phyloP scores from a whole-genome alignment of 2,113 vertebrate genomes.

The Monopterus albus region DNA sequence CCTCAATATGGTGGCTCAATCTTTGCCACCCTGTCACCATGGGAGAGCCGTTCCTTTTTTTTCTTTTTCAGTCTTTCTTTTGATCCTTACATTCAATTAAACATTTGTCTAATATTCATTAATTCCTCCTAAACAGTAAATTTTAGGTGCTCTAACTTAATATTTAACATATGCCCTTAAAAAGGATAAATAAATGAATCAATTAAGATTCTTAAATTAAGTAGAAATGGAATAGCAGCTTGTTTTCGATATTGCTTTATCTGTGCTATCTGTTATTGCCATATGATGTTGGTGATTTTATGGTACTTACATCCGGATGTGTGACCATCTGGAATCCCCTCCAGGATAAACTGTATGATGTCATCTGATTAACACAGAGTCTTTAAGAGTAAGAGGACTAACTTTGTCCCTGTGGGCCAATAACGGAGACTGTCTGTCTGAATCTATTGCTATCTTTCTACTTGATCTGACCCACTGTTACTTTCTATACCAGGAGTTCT shows the following conservation, averaged over 20 bases:
- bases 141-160: too few species aligned
- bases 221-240: not conserved
- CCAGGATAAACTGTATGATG: constrained; percentile 19
- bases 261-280: constrained; percentile 18
- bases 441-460: constrained; percentile 29
- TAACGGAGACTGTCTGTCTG: constrained; percentile 46
- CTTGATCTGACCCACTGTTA: constrained; percentile 58
- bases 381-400: constrained; percentile 44
- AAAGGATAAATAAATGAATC: too few species aligned
- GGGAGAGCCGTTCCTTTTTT: too few species aligned
- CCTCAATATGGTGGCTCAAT: too few species aligned
- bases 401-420: constrained; percentile 55
- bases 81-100: too few species aligned
- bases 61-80: too few species aligned
- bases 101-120: too few species aligned
- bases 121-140: too few species aligned
- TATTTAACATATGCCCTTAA: too few species aligned
- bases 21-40: too few species aligned
- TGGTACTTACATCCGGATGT: too few species aligned
- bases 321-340: constrained; percentile 26
- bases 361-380: constrained; percentile 23
- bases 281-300: constrained; percentile 21
- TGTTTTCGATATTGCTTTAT: constrained; percentile 16
- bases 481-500: constrained; percentile 40
- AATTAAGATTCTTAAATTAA: not conserved